These are phyloP conservation scores for Lepus townsendii DNA, from an alignment of 2,797 vertebrate species.

Conservation along the genomic window DNA sequence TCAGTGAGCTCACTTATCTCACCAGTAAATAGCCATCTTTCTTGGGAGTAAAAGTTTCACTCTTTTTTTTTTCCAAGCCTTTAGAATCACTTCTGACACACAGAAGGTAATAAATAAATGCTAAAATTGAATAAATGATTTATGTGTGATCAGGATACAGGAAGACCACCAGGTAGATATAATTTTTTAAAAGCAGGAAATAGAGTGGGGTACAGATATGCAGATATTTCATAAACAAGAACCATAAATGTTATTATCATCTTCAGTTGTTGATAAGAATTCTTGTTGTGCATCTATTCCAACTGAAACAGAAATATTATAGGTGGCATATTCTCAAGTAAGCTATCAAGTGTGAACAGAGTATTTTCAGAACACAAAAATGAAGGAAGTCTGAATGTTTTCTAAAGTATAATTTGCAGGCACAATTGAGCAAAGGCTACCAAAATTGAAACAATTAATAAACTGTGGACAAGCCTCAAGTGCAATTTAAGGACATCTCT, in stretches of 20 bases:
- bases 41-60: background rate
- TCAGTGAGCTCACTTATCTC: background rate
- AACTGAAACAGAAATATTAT: background rate
- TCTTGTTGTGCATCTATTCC: background rate
- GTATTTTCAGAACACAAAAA: background rate
- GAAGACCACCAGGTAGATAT: background rate
- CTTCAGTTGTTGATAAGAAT: background rate
- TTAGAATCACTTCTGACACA: background rate
- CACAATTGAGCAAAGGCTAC: background rate
- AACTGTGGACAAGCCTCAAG: background rate
- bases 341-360: background rate
- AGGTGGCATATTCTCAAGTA: background rate
- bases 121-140: conserved; percentile 29
- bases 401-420: background rate
- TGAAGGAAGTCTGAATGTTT: background rate
- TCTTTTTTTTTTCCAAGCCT: background rate
- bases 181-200: conserved; percentile 22
- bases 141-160: background rate
- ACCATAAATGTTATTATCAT: background rate
- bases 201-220: background rate
- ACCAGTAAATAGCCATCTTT: background rate
- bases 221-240: conserved; percentile 53
- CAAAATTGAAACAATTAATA: background rate
- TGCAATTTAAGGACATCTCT: conserved; percentile 7
- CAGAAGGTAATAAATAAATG: background rate